Conservation (phyloP, 2,888 invertebrate genomes). For the Microctonus hyperodae region DNA sequence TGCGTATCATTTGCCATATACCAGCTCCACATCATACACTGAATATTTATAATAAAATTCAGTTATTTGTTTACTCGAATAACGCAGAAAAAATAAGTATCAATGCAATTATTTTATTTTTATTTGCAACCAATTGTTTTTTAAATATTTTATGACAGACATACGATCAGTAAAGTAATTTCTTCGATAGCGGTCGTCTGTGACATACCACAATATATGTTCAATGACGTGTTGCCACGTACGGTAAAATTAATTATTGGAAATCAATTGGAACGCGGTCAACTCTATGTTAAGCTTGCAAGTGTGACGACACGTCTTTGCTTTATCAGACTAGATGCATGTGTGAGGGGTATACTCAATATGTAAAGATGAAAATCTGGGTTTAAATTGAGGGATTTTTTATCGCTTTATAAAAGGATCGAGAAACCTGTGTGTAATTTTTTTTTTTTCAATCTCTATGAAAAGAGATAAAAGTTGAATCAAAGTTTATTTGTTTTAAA, state of each 20-base stretch:
- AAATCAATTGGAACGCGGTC: constrained; percentile 39
- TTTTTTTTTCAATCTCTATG: too few species aligned
- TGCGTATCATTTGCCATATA: constrained; percentile 64
- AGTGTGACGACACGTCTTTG: not conserved
- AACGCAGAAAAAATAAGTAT: too few species aligned
- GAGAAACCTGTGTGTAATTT: too few species aligned
- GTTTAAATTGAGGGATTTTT: not conserved
- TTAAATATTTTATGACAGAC: not conserved
- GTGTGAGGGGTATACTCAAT: too few species aligned
- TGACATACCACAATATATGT: not conserved
- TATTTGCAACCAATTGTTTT: not conserved
- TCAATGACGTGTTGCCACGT: constrained; percentile 7
- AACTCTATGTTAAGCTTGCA: not conserved
- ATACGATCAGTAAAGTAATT: not conserved
- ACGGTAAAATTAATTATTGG: constrained; percentile 44
- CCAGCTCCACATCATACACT: constrained; percentile 65
- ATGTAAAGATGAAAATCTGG: not conserved
- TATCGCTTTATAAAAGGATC: too few species aligned
- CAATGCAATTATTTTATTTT: not conserved
- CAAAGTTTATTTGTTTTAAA: too few species aligned
- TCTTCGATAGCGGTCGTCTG: not conserved
- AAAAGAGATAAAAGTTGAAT: too few species aligned
- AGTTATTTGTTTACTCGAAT: not conserved
- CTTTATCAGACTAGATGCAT: not conserved
- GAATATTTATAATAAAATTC: not conserved